Percentiles rank a stretch among this genome's conserved stretches.
Evolutionary conservation across 2,888 invertebrate genomes (phyloP).

Genomic region (Caradrina kadenii): DNA sequence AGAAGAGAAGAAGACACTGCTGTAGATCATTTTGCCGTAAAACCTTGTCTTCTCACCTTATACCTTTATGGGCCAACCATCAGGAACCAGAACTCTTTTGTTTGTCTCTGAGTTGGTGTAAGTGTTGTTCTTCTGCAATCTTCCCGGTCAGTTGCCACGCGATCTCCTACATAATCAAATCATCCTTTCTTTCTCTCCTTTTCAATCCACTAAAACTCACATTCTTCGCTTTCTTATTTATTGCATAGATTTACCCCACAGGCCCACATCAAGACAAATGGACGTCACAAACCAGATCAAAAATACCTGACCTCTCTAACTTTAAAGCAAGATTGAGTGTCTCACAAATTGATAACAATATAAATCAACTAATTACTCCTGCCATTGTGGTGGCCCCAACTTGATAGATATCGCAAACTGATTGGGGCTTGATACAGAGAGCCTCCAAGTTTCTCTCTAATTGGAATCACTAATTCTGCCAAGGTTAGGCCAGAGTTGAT

Average conservation of each 20-base stretch:
- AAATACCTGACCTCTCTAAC: conserved; percentile 12
- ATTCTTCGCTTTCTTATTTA: not conserved
- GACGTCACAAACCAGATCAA: not conserved
- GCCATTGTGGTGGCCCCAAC: conserved; percentile 47
- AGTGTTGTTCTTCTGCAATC: too few species aligned
- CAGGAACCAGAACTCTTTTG: not conserved
- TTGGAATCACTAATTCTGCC: conserved; percentile 53
- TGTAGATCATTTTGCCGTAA: not conserved
- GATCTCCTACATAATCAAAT: too few species aligned
- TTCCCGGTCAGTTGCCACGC: too few species aligned
- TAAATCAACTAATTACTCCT: conserved; percentile 43
- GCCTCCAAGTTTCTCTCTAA: conserved; percentile 46
- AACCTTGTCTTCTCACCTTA: not conserved
- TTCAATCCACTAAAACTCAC: not conserved
- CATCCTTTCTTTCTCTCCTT: not conserved
- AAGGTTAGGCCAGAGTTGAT: conserved; percentile 38
- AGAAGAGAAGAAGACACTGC: not conserved
- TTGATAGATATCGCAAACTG: conserved; percentile 51
- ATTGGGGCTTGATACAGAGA: conserved; percentile 56
- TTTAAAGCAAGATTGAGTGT: conserved; percentile 29
- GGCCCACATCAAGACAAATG: not conserved
- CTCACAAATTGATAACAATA: conserved; percentile 40
- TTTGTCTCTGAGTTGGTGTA: too few species aligned
- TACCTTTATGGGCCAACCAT: not conserved
- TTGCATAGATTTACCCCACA: too few species aligned